Base-by-base conservation (phyloP, 2,888 invertebrate species). In the Drosophila mimica region DNA sequence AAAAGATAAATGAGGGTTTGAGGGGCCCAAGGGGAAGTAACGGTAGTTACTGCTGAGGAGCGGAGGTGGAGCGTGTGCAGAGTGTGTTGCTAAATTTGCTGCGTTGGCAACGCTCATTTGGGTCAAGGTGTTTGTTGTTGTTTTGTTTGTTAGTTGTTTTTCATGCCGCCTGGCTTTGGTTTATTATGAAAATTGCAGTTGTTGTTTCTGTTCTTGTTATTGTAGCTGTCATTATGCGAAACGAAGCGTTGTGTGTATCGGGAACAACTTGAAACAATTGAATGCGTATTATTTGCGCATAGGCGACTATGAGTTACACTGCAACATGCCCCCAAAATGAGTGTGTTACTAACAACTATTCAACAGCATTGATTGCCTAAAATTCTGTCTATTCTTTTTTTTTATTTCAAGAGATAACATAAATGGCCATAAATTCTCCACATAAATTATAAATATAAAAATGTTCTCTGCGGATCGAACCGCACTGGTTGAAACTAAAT, bases 151-250 rank as follows among this genome's bases (percentile, higher is more conserved):
- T 63, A 48, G 62, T 67, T 67, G 56, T 73, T 65, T 59, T 62
- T 46, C 54, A 64, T 70, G 73, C 76, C 56, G 71, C 75, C 79
- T 72, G 70, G 59, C 68, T 80, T 75, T 72, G 76, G 81, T 78
- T 84, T 87, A 87, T 87, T 87, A 87, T 87, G 85, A 88, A 89
- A 88, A 87, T 83, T 82, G 88, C 76, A 59, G 63, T 53, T 53
- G 43, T 66, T 68, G 59, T 66, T 75, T 68, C 31, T 58, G 49
- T 36, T 67, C 36, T 40, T 56, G 53, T 53, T 57, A 70, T 62
- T 82, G 68, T 56, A 28, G 76, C 73, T 86, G 81, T 82, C 75
- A 81, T 87, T 83, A 86, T 86, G 71, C 62, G 68, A 79, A 83
- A 76, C 79, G 70, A 81, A 81, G 70, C 59, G 54, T 57, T 73